Conservation (phyloP, 1,140 invertebrate species). For the Antheraea pernyi region DNA sequence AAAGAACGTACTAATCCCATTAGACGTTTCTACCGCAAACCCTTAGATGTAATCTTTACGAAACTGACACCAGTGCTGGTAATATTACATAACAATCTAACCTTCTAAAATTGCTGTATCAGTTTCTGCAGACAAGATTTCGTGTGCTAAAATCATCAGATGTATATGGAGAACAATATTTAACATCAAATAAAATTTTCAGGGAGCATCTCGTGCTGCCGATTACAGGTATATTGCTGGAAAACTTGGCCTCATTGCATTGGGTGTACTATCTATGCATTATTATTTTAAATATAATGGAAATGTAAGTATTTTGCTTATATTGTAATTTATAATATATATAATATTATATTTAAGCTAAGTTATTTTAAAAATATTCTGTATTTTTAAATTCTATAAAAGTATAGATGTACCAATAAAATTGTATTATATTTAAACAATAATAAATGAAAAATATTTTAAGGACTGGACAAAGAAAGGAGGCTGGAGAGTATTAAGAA, state of each 20-base stretch:
- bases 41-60: constrained; percentile 83
- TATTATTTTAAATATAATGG: constrained; percentile 91
- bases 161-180: too few species aligned
- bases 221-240: constrained; percentile 82
- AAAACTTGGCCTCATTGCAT: constrained; percentile 79
- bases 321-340: background rate
- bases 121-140: too few species aligned
- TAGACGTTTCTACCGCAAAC: constrained; percentile 85
- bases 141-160: too few species aligned
- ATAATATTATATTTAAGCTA: too few species aligned
- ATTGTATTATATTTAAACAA: background rate
- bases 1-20: constrained; percentile 87
- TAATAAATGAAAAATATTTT: constrained; percentile 22
- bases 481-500: constrained; percentile 82
- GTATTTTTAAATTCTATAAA: background rate
- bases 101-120: background rate
- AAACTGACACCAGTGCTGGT: constrained; percentile 80
- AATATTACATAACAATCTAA: constrained; percentile 67
- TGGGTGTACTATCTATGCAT: constrained; percentile 74
- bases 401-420: too few species aligned
- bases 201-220: constrained; percentile 80
- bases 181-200: constrained; percentile 32
- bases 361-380: background rate
- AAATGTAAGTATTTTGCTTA: constrained; percentile 80
- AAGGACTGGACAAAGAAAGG: constrained; percentile 86